Evolutionary conservation across 2,113 vertebrate species (phyloP).

Genomic region (Erpornis zantholeuca): DNA sequence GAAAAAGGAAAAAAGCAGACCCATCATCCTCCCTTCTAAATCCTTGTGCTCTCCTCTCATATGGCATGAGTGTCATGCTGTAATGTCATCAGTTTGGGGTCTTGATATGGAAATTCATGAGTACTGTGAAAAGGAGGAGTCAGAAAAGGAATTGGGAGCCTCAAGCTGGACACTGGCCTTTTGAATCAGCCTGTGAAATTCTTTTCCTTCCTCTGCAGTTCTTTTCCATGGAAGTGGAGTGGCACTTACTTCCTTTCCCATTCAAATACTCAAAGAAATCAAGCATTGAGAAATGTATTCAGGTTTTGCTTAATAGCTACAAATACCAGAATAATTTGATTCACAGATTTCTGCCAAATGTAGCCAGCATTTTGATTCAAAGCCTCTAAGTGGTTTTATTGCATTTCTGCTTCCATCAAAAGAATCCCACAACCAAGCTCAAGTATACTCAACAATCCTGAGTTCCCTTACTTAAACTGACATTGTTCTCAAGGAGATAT

Average conservation of each 20-base stretch:
- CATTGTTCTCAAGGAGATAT: conserved; percentile 45
- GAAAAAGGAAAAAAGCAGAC: background rate
- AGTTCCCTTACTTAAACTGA: conserved; percentile 37
- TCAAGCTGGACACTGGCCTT: background rate
- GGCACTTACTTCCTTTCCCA: conserved; percentile 3
- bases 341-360: conserved; percentile 34
- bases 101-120: background rate
- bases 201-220: background rate
- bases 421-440: conserved; percentile 36
- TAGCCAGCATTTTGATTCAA: conserved; percentile 41
- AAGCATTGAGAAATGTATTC: conserved; percentile 20
- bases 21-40: background rate
- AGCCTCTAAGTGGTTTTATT: conserved; percentile 36
- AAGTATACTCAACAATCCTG: conserved; percentile 26
- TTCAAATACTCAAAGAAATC: conserved; percentile 44
- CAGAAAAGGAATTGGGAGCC: background rate
- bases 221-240: background rate
- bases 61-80: background rate
- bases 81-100: background rate
- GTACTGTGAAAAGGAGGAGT: background rate
- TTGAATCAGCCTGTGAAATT: background rate
- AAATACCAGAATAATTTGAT: conserved; percentile 35
- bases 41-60: background rate
- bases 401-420: conserved; percentile 36
- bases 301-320: conserved; percentile 43